A percentile compares a stretch with the other conserved stretches of the same genome.
Conservation (phyloP, 1,140 invertebrate genomes). For the Tetragnatha versicolor region DNA sequence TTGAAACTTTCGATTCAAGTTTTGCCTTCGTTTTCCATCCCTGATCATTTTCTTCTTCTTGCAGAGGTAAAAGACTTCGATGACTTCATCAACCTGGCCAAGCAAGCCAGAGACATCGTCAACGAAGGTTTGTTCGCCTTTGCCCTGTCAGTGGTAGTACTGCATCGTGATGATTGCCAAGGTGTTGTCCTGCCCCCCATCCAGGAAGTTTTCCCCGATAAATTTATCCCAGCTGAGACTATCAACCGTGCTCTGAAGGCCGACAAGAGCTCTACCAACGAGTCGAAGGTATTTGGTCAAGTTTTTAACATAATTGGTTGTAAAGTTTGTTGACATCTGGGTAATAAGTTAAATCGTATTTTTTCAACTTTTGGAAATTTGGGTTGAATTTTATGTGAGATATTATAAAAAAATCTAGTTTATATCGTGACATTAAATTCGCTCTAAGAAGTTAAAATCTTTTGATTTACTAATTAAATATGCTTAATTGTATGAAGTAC, state of each 20-base stretch:
- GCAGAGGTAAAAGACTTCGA: constrained; percentile 47
- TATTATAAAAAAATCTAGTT: too few species aligned
- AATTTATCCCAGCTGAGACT: constrained; percentile 41
- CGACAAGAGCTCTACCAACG: constrained; percentile 17
- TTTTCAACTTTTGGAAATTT: too few species aligned
- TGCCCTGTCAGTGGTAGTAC: constrained; percentile 38
- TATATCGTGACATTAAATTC: too few species aligned
- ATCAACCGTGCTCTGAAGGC: constrained; percentile 41
- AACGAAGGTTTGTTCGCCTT: constrained; percentile 51
- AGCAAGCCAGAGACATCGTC: constrained; percentile 43
- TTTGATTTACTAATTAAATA: too few species aligned
- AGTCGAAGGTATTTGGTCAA: constrained; percentile 40
- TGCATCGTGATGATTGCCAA: constrained; percentile 47
- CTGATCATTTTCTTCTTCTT: not conserved
- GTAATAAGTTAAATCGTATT: too few species aligned
- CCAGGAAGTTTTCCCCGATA: constrained; percentile 50
- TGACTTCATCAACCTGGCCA: constrained; percentile 40
- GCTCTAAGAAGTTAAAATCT: too few species aligned
- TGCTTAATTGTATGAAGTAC: too few species aligned
- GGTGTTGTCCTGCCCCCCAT: constrained; percentile 45
- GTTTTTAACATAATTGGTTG: too few species aligned
- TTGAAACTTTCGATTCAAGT: too few species aligned
- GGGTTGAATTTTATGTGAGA: too few species aligned
- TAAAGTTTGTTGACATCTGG: too few species aligned
- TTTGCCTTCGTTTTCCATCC: too few species aligned